Percentiles rank a stretch among this genome's conserved stretches.
Conservation (phyloP, 1,140 invertebrate genomes). For the Hesperophylax magnus region DNA sequence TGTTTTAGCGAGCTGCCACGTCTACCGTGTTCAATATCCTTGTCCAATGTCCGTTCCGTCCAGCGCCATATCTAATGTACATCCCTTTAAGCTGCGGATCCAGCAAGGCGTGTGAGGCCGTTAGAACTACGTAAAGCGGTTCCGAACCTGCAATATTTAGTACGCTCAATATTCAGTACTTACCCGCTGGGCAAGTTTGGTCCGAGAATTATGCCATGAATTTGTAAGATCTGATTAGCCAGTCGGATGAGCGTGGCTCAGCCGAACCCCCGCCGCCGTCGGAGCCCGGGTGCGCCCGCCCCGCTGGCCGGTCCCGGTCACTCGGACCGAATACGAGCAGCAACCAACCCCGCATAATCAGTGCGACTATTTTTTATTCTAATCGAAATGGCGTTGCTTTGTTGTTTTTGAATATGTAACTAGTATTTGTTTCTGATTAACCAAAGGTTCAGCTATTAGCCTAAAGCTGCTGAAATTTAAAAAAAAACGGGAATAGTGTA, state of each 20-base stretch:
- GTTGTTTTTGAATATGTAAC: no score
- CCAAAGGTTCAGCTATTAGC: no score
- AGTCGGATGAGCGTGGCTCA: slow-evolving; percentile 17
- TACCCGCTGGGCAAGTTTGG: slow-evolving; percentile 11
- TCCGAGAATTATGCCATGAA: slow-evolving; percentile 16
- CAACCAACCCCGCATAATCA: no score
- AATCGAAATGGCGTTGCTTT: neutral
- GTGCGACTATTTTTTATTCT: no score
- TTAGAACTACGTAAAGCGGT: neutral
- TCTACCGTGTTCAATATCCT: no score
- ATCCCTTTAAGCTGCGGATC: neutral
- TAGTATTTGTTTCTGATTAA: no score
- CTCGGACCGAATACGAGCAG: no score
- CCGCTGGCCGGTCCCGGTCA: neutral
- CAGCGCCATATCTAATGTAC: no score
- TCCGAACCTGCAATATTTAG: slow-evolving; percentile 20
- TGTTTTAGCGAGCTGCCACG: no score
- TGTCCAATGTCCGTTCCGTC: no score
- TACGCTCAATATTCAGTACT: slow-evolving; percentile 12
- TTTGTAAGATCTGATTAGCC: slow-evolving; percentile 24
- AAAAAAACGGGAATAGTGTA: no score
- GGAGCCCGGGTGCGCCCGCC: neutral
- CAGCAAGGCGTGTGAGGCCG: neutral
- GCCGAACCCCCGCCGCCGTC: neutral
- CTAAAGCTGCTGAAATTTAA: no score